Base-by-base conservation (phyloP, 2,888 invertebrate species). In the Hirtodrosophila histrioides region DNA sequence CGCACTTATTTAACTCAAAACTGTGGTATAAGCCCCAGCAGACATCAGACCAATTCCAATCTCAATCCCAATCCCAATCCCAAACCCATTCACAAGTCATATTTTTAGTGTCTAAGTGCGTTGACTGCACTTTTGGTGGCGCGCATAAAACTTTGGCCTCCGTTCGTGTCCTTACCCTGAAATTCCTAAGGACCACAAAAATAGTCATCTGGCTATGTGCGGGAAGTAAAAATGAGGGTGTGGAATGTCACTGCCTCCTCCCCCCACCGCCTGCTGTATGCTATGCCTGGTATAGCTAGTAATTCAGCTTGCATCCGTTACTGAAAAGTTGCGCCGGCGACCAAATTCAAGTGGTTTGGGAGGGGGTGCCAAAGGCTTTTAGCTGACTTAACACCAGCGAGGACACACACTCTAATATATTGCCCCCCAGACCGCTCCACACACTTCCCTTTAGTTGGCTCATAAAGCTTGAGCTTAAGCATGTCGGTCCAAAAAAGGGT, bases 401-500 rank as follows among this genome's bases (percentile, higher is more conserved):
- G 64, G 29, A 67, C 58, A 64, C 62, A 75, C 57, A 79, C 69
- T 65, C 78, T 57, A 72, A 85, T 75, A 82, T 85, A 82, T 85
- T 72, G 64, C 39, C 35, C 48, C 43, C 1, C 3, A 4, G 7
- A 10, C 6, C 7, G 31, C 6, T 4, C 41, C 31, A 36, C 45
- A 9, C 53, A 49, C 64, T 64, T 60, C 53, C 65, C 64, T 72
- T 82, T 73, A 67, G 79, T 75, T 69, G 82, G 66, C 80, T 69
- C 82, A 78, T 82, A 82, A 82, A 86, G 86, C 75, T 73, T 55
- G 56, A 67, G 82, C 82, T 82, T 82, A 85, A 82, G 83, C 82
- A 85, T 82, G 81, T 82, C 81, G 57, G 62, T 63, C 65, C 61
- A 66, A 63, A 72, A 67, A 85, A 79, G 82, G 83, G 83, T 80